Conservation (phyloP, 1,140 invertebrate species). For the Pogonognathellus flavescens region DNA sequence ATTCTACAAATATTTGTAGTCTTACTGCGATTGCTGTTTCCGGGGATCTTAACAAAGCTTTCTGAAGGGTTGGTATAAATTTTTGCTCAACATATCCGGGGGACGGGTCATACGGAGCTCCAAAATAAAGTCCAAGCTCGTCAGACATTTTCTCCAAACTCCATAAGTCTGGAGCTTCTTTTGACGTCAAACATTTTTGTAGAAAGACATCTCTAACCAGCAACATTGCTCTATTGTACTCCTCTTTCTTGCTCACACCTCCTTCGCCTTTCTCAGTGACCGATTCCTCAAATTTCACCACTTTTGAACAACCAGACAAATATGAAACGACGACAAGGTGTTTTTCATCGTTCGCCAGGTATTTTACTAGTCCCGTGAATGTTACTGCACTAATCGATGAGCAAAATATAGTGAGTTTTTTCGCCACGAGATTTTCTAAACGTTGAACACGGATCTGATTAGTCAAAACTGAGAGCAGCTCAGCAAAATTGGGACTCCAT, state of each 20-base stretch:
- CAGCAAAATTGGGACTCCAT: constrained; percentile 13
- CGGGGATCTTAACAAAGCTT: constrained; percentile 92
- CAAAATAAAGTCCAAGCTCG: constrained; percentile 4
- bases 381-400: neutral
- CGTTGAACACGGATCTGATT: neutral
- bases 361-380: neutral
- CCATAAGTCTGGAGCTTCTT: neutral
- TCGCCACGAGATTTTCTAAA: neutral
- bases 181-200: constrained; percentile 11
- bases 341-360: neutral
- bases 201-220: neutral
- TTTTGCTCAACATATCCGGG: neutral
- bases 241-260: neutral
- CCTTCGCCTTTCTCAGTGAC: neutral
- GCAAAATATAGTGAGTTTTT: constrained; percentile 1
- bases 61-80: constrained; percentile 84
- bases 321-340: constrained; percentile 10
- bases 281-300: neutral
- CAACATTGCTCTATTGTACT: neutral
- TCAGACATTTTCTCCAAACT: neutral
- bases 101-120: neutral
- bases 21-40: constrained; percentile 76
- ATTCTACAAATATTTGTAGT: neutral
- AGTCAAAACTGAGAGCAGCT: neutral
- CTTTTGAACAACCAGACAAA: neutral